Conservation (phyloP, 1,140 invertebrate genomes). For the Bombus picipes region DNA sequence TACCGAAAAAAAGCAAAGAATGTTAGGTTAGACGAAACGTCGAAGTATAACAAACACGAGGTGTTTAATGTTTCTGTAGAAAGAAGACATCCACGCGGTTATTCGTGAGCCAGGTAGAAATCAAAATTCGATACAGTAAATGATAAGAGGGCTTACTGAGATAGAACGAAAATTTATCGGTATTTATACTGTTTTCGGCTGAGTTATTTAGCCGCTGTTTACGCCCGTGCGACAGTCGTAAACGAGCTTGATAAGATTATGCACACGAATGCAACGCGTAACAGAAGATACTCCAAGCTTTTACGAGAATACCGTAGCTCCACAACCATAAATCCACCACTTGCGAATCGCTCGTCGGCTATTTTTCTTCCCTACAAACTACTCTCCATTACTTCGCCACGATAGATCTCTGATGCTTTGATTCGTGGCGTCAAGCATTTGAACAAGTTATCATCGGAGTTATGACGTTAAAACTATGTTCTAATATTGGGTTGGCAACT, state of each 20-base stretch:
- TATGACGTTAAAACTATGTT: too few relatives aligned
- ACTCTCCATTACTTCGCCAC: neutral
- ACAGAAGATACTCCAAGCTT: conserved; percentile 52
- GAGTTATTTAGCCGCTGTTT: conserved; percentile 46
- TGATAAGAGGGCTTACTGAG: conserved; percentile 27
- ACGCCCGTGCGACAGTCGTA: conserved; percentile 48
- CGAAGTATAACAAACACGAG: neutral
- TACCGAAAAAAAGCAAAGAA: neutral
- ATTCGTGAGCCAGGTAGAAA: neutral
- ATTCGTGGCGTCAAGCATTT: neutral
- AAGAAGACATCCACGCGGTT: neutral
- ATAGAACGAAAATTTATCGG: conserved; percentile 53
- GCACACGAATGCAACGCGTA: conserved; percentile 32
- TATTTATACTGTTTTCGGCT: conserved; percentile 25
- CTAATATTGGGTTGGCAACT: too few relatives aligned
- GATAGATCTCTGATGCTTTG: neutral
- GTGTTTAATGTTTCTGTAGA: neutral
- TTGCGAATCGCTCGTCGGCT: conserved; percentile 64
- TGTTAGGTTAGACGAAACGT: neutral
- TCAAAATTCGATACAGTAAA: conserved; percentile 16
- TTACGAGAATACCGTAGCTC: conserved; percentile 52
- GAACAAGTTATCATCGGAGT: neutral
- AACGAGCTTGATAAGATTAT: conserved; percentile 65
- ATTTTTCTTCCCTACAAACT: conserved; percentile 70
- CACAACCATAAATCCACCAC: conserved; percentile 73